phyloP scores from a whole-genome alignment of 2,888 invertebrate genomes.

The Itoplectis maculator region DNA sequence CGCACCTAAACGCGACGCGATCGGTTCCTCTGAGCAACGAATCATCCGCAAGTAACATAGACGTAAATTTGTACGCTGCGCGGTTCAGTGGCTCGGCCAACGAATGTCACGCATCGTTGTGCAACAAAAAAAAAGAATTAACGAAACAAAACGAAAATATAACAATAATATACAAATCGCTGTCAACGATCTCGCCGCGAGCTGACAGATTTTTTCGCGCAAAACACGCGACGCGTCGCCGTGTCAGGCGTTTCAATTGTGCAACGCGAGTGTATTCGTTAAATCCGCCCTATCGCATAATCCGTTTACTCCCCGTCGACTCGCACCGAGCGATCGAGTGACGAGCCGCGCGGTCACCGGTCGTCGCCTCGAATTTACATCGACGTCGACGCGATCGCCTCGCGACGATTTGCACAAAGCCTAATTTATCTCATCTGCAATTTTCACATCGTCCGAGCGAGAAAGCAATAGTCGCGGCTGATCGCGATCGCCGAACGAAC shows the following conservation, averaged over 20 bases:
- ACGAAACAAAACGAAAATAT: constrained; percentile 1
- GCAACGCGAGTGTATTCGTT: constrained; percentile 22
- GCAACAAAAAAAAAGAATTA: constrained; percentile 1
- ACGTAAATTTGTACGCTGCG: not conserved
- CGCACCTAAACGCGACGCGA: no score
- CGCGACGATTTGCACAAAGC: not conserved
- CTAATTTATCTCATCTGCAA: no score
- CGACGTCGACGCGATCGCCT: not conserved
- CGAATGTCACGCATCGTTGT: not conserved
- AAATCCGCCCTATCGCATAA: constrained; percentile 17
- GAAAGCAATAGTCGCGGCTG: no score
- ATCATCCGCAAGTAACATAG: not conserved
- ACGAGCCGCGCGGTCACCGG: not conserved
- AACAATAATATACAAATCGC: constrained; percentile 7
- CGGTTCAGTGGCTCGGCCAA: not conserved
- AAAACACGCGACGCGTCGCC: not conserved
- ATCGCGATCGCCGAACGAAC: no score
- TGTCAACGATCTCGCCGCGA: constrained; percentile 8
- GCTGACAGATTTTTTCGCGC: not conserved
- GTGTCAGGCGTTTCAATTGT: constrained; percentile 32
- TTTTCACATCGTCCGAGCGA: no score
- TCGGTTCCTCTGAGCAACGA: no score
- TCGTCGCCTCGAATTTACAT: constrained; percentile 5
- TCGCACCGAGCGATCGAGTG: not conserved
- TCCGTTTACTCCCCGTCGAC: constrained; percentile 11